Base-by-base conservation (phyloP, 64 coral and sea anemone species). In the Catalaphyllia jardinei region DNA sequence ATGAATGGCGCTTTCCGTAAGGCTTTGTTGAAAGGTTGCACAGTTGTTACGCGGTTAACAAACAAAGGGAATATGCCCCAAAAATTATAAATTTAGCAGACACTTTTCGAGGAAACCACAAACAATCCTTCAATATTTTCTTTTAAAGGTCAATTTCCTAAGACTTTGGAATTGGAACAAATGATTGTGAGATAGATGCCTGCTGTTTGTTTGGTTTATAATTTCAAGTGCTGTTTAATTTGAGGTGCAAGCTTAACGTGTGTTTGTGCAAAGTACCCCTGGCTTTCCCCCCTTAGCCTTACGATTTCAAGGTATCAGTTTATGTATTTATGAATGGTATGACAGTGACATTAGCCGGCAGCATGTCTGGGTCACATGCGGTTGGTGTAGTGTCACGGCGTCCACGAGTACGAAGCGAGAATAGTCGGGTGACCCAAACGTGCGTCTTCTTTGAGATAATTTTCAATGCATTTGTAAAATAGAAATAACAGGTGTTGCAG, bases 51-150 rank as follows among this genome's bases (percentile, higher is more conserved):
- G n/a, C n/a, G 14, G 14, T 42, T 5, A 15, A 15, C 71, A 30
- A 11, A 73, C 25, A 31, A 73, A 49, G 31, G 18, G 73, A 75
- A 42, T 31, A 75, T 0, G 6, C 60, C 27, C 50, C 60, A 31
- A 59, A 50, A 77, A 12, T 29, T 11, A n/a, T n/a, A 18, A 52
- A 77, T 14, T 77, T 54, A 52, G 9, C 39, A 79, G 18, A 67
- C 63, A 67, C 19, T 20, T 67, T 78, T 46, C 22, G 19, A 20
- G 52, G 77, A 79, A 79, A 79, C 77, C 77, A 30, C 51, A 79
- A 79, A 19, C 77, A 31, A 19, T 61, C 77, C 51, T 30, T 13
- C 35, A 60, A 79, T 79, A 29, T 79, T 79, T 79, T 60, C 8
- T 0, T 79, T 60, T 31, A 59, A 80, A 80, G 55, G 10, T 80